Base-by-base conservation (phyloP, 2,797 vertebrate genomes). In the Pangasius djambal region DNA sequence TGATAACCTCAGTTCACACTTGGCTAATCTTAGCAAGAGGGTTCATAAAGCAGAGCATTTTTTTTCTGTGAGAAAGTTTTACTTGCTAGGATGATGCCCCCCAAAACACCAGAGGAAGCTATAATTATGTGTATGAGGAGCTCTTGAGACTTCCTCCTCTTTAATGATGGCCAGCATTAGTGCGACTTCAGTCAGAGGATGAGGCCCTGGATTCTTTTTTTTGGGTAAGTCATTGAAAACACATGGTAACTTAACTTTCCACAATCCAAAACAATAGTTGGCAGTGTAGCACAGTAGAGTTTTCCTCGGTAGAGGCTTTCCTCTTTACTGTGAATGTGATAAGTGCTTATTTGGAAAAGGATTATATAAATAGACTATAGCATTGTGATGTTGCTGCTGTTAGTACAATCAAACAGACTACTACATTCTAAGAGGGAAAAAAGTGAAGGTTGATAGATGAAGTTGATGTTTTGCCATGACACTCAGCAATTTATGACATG, bases 181-280 rank as follows among this genome's bases (percentile, higher is more conserved):
- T 91, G 89, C 90, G 89, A 59, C 88, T 89, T 89, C 86, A 82
- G 89, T 86, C 86, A 55, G 77, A 72, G 70, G 75, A 85, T 87
- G 37, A 90, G 83, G 89, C 90, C 92, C 91, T 90, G 87, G 72
- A 86, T 86, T 85, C 70, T 93, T 37, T 93, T 92, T 92, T 37
- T 22, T 4, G 34, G 31, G 93, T 92, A 95, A 94, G 90, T 94
- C 85, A 92, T 82, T 91, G 74, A 91, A 88, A 90, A 67, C 63
- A 79, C 87, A 93, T 91, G 92, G 93, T 92, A 69, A 90, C 52
- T 34, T 82, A 61, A 88, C 88, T 85, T 74, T 89, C 86, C 88
- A 85, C 34, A 88, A 63, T 70, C 63, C 74, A 72, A 90, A 92
- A 92, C 89, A 92, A 90, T 84, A 87, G 78, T 34, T 52, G 7